These are phyloP conservation scores for Lasaia peninsularis DNA, from an alignment of 1,140 invertebrate species.

Conservation along the genomic window DNA sequence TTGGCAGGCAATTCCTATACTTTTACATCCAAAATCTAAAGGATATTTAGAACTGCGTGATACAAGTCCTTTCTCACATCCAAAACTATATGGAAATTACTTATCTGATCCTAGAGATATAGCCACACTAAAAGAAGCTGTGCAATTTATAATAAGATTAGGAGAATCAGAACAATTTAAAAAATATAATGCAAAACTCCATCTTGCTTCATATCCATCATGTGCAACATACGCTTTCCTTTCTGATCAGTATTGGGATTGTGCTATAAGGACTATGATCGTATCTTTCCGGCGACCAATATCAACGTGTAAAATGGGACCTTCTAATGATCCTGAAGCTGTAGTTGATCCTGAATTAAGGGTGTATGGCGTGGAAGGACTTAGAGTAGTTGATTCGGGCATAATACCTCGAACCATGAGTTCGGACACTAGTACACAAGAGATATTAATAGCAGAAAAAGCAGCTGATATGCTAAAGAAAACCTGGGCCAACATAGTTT, in stretches of 20 bases:
- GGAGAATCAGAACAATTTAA: slow-evolving; percentile 80
- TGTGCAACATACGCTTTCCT: slow-evolving; percentile 76
- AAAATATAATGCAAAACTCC: slow-evolving; percentile 77
- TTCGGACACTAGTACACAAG: slow-evolving; percentile 84
- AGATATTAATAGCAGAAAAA: slow-evolving; percentile 93
- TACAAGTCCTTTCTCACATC: slow-evolving; percentile 85
- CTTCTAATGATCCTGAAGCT: slow-evolving; percentile 79
- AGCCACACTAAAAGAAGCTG: slow-evolving; percentile 82
- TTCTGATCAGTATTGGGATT: slow-evolving; percentile 86
- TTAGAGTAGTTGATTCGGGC: slow-evolving; percentile 88
- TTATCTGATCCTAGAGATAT: slow-evolving; percentile 82
- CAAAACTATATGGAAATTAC: slow-evolving; percentile 86
- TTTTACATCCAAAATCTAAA: slow-evolving; percentile 85
- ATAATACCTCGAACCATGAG: slow-evolving; percentile 84
- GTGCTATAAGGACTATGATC: slow-evolving; percentile 82
- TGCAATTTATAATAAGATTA: slow-evolving; percentile 81
- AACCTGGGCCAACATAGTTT: slow-evolving; percentile 73
- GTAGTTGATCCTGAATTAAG: slow-evolving; percentile 87
- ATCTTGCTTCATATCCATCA: slow-evolving; percentile 77
- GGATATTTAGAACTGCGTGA: slow-evolving; percentile 83
- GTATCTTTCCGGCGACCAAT: slow-evolving; percentile 84
- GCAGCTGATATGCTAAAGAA: slow-evolving; percentile 88
- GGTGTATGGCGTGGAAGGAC: slow-evolving; percentile 83
- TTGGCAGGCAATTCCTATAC: slow-evolving; percentile 83
- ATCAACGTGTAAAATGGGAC: slow-evolving; percentile 88